These are phyloP conservation scores for Drosophila differens DNA, from an alignment of 2,888 invertebrate species.

Conservation along the genomic window DNA sequence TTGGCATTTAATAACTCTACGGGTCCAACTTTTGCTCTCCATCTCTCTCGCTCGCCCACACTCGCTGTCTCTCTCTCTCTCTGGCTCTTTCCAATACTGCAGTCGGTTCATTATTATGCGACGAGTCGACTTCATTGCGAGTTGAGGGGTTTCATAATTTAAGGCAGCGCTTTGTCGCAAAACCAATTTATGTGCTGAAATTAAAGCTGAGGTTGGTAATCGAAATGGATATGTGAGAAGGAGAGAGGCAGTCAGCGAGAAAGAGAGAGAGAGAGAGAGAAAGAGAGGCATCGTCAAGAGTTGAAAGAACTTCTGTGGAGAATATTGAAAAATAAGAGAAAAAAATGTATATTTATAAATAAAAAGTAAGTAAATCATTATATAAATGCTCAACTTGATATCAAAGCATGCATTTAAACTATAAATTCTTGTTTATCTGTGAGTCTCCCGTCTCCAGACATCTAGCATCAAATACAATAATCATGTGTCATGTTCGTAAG, in stretches of 20 bases:
- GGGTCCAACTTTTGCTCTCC: constrained; percentile 28
- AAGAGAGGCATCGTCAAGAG: not conserved
- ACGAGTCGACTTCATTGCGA: constrained; percentile 55
- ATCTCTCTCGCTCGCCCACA: not conserved
- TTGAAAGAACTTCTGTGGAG: constrained; percentile 10
- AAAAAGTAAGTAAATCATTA: not conserved
- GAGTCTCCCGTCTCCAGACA: not conserved
- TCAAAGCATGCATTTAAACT: not conserved
- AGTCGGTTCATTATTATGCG: constrained; percentile 66
- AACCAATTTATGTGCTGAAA: constrained; percentile 73
- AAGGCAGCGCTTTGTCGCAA: constrained; percentile 64
- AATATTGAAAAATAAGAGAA: not conserved
- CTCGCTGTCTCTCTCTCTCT: not conserved
- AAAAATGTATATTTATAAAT: not conserved
- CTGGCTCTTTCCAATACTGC: constrained; percentile 4
- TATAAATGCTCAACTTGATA: not conserved
- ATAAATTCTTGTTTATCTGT: not conserved
- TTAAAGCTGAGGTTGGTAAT: constrained; percentile 54
- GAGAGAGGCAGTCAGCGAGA: not conserved
- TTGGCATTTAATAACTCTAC: constrained; percentile 80
- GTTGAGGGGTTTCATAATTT: constrained; percentile 59
- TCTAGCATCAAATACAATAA: constrained; percentile 51
- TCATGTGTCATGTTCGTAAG: constrained; percentile 63
- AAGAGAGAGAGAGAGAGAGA: not conserved
- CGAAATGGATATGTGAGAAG: constrained; percentile 1